Evolutionary conservation across 2,888 invertebrate species (phyloP).

Genomic region (Rotaria magnacalcarata): DNA sequence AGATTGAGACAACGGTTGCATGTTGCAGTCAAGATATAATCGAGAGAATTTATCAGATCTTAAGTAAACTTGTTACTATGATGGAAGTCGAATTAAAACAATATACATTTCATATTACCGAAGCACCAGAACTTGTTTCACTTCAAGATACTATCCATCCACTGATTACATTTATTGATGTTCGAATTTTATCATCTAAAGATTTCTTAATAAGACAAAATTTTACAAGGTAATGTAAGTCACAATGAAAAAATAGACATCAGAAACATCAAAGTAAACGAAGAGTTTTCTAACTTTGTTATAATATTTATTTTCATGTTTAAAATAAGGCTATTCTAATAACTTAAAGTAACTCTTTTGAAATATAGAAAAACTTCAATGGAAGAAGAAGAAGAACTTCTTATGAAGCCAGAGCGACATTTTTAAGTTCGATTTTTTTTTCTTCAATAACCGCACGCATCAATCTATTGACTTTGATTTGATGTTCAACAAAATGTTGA

Average conservation of each 20-base stretch:
- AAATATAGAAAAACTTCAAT: no score
- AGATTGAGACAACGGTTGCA: conserved; percentile 28
- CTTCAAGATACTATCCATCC: not conserved
- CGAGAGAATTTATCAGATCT: not conserved
- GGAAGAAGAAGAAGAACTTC: no score
- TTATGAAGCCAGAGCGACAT: no score
- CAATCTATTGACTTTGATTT: no score
- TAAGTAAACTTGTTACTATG: not conserved
- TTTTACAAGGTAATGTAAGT: not conserved
- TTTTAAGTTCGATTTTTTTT: no score
- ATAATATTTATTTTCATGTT: no score
- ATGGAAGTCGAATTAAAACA: conserved; percentile 24
- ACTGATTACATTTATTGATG: not conserved
- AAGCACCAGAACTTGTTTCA: not conserved
- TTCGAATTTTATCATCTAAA: not conserved
- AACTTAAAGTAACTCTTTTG: no score
- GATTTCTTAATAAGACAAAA: conserved; percentile 6
- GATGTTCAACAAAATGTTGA: no score
- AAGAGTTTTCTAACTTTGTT: no score
- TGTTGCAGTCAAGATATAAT: conserved; percentile 21
- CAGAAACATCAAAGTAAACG: no score
- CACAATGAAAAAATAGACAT: not conserved
- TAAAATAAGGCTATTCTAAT: no score
- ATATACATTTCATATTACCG: conserved; percentile 1
- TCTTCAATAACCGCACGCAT: no score